Percentiles rank a stretch among this genome's conserved stretches.
These are phyloP conservation scores for Eupeodes luniger DNA, from an alignment of 2,888 invertebrate genomes.

Conservation along the genomic window DNA sequence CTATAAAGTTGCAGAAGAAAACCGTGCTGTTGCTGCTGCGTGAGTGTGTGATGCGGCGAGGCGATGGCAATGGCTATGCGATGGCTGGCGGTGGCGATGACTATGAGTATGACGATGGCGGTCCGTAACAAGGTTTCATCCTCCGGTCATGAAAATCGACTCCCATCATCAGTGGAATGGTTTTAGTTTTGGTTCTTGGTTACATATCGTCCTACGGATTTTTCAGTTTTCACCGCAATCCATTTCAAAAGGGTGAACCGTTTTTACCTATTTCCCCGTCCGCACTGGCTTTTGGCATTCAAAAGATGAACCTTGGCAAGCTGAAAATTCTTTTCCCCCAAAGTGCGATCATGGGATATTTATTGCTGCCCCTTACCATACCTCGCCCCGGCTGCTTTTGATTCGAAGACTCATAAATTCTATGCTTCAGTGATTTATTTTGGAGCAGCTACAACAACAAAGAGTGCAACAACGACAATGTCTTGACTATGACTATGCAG, in stretches of 20 bases:
- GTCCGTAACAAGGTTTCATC: conserved; percentile 66
- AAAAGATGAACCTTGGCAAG: neutral
- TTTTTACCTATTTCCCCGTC: neutral
- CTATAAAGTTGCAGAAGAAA: neutral
- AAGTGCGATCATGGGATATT: conserved; percentile 54
- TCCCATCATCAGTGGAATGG: neutral
- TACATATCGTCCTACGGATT: conserved; percentile 64
- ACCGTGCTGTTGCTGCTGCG: conserved; percentile 14
- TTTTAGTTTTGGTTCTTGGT: neutral
- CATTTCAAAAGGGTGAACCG: neutral
- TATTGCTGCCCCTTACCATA: conserved; percentile 22
- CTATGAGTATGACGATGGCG: conserved; percentile 13
- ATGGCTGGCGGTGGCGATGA: neutral
- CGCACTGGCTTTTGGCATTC: neutral
- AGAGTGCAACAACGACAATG: neutral
- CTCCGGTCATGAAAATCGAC: conserved; percentile 67
- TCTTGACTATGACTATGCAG: no score
- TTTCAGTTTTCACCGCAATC: conserved; percentile 21
- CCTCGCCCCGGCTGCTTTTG: neutral
- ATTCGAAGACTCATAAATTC: conserved; percentile 64
- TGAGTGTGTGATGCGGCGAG: conserved; percentile 27
- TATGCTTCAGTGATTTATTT: conserved; percentile 73
- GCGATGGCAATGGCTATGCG: no score
- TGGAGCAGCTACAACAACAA: conserved; percentile 55
- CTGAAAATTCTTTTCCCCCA: conserved; percentile 59